Evolutionary conservation across 1,140 invertebrate species (phyloP), one percentile per base, ranked within the genome.

Genomic region (Drosophila orosa): DNA sequence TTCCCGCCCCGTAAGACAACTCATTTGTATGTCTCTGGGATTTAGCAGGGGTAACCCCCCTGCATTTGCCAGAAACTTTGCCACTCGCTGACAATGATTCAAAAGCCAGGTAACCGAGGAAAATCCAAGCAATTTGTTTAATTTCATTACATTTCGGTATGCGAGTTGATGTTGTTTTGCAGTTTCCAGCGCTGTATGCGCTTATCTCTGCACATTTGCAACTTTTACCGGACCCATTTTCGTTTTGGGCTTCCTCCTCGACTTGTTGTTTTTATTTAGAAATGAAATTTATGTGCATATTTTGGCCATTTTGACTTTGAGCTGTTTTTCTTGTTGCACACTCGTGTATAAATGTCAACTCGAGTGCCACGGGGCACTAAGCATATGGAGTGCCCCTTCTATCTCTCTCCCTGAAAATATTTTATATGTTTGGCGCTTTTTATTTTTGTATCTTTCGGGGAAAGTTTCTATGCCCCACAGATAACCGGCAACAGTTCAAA

Each of bases 211-310:
- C 69, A 66, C 83, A 85, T 85, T 85, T 82, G 82, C 74, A 74
- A 87, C 63, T 78, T 80, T 66, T 48, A 50, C 42, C 48, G 63
- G 17, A 42, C 45, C 45, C 61, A 52, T 68, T 66, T 66, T 66
- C 35, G 48, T 68, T 66, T 29, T 12, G 19, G 19, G 24, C 22
- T 44, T 52, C 48, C 44, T 57, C n/a, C 24, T 3, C 61, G 19
- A 33, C 47, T 66, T 61, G 22, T 78, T 74, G 52, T 40, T 62
- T 35, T 48, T 72, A 40, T 76, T 71, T 33, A 47, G 50, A 59
- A 44, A 60, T 75, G 47, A 78, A 85, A 85, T 87, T 85, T 85
- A 85, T 85, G 82, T 86, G 83, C 82, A 85, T 85, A 85, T 85
- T 82, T 85, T 82, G 65, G 47, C 63, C 55, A 78, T 81, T 75